Conservation (phyloP, 1,140 invertebrate species). For the Oppia nitens region DNA sequence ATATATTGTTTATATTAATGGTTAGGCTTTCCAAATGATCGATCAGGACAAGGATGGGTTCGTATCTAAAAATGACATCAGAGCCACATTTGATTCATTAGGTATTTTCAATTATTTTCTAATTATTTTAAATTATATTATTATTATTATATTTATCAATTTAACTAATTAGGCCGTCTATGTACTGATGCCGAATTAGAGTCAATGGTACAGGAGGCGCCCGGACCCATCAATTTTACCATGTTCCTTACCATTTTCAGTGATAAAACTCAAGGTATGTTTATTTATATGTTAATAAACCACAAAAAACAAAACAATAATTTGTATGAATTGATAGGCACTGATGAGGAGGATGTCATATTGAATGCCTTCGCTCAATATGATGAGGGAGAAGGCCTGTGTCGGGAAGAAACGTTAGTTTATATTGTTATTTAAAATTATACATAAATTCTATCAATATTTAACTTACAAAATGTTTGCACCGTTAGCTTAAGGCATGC, state of each 20-base stretch:
- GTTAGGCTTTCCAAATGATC: conserved; percentile 87
- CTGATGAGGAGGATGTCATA: conserved; percentile 85
- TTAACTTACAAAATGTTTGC: neutral
- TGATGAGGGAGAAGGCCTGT: conserved; percentile 46
- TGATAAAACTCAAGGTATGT: conserved; percentile 53
- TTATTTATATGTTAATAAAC: conserved; percentile 15
- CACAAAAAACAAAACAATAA: conserved; percentile 17
- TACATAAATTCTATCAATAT: too few species aligned
- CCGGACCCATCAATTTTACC: conserved; percentile 88
- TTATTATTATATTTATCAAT: too few species aligned
- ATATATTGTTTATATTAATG: too few species aligned
- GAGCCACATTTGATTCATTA: conserved; percentile 83
- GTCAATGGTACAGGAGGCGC: conserved; percentile 70
- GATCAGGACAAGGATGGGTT: conserved; percentile 96
- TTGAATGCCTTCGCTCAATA: conserved; percentile 88
- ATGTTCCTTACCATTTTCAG: conserved; percentile 81
- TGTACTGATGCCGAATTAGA: conserved; percentile 77
- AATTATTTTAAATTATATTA: too few species aligned
- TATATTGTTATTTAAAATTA: too few species aligned
- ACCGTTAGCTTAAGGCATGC: conserved; percentile 64
- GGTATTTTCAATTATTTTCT: too few species aligned
- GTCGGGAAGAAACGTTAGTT: conserved; percentile 34
- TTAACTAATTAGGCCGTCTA: too few species aligned
- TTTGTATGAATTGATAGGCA: conserved; percentile 30
- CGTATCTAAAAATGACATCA: conserved; percentile 86